A percentile compares a stretch with the other conserved stretches of the same genome.
Evolutionary conservation across 2,113 vertebrate species (phyloP).

Genomic region (Melanotaenia duboulayi): DNA sequence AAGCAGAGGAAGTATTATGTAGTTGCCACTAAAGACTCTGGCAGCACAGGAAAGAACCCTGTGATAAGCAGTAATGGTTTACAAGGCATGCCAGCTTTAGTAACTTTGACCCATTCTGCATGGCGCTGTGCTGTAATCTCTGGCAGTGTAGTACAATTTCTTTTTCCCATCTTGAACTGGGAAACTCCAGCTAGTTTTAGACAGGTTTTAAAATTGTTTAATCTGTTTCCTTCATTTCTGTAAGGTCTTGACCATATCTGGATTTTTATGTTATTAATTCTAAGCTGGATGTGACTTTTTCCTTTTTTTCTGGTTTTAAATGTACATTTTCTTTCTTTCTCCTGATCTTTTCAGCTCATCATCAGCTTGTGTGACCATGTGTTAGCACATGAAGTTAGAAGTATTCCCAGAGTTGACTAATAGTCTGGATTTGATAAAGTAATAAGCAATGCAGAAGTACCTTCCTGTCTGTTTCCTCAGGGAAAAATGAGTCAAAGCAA

Average conservation of each 20-base stretch:
- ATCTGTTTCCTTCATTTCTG: neutral
- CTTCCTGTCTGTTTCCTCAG: constrained; percentile 18
- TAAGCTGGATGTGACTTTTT: neutral
- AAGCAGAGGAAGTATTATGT: constrained; percentile 31
- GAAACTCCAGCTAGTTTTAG: neutral
- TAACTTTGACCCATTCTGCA: constrained; percentile 15
- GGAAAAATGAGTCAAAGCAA: constrained; percentile 66
- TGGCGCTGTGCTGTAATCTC: constrained; percentile 1
- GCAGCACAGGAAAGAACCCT: constrained; percentile 21
- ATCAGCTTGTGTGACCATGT: neutral
- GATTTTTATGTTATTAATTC: neutral
- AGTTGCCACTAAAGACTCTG: neutral
- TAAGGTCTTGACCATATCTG: too few species aligned
- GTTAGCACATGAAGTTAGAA: neutral
- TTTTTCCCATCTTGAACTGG: constrained; percentile 3
- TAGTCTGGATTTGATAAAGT: constrained; percentile 25
- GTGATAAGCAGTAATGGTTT: constrained; percentile 21
- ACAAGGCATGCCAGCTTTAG: constrained; percentile 7
- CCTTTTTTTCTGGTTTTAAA: neutral
- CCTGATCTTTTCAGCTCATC: neutral
- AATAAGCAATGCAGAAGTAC: constrained; percentile 39
- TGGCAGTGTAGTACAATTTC: neutral
- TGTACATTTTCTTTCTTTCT: neutral
- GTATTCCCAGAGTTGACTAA: constrained; percentile 47
- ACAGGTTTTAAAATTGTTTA: too few species aligned